A percentile compares a stretch with the other conserved stretches of the same genome.
Evolutionary conservation across 2,113 vertebrate genomes (phyloP).

Genomic region (Misgurnus mizolepis): DNA sequence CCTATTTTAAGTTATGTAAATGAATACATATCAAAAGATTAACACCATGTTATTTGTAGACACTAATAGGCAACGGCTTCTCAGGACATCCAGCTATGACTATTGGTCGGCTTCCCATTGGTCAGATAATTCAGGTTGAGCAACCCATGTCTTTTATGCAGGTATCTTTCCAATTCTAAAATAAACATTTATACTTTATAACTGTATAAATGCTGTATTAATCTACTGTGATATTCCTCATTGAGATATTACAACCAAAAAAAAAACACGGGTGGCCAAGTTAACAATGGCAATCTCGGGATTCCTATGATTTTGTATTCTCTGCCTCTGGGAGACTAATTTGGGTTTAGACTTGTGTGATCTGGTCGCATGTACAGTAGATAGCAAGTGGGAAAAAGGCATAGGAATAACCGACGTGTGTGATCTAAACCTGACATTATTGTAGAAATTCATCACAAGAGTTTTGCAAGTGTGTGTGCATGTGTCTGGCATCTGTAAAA

Average conservation of each 20-base stretch:
- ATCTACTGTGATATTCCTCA: no score
- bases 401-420: constrained; percentile 3
- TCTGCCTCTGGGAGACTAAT: neutral
- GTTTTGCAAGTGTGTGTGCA: neutral
- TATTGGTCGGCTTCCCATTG: neutral
- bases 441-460: neutral
- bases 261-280: no score
- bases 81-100: neutral
- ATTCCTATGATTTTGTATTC: no score
- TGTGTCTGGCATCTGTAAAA: neutral
- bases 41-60: neutral
- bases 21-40: neutral
- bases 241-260: no score
- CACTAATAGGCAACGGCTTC: neutral
- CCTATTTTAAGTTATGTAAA: no score
- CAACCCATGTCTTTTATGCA: neutral
- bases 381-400: neutral
- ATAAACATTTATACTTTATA: neutral
- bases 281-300: no score
- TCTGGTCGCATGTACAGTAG: neutral
- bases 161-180: neutral
- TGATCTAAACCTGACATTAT: neutral
- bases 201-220: neutral
- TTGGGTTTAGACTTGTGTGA: neutral
- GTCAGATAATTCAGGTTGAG: neutral